A percentile compares a stretch with the other conserved stretches of the same genome.
Evolutionary conservation across 2,113 vertebrate genomes (phyloP).

Genomic region (Elephas maximus): DNA sequence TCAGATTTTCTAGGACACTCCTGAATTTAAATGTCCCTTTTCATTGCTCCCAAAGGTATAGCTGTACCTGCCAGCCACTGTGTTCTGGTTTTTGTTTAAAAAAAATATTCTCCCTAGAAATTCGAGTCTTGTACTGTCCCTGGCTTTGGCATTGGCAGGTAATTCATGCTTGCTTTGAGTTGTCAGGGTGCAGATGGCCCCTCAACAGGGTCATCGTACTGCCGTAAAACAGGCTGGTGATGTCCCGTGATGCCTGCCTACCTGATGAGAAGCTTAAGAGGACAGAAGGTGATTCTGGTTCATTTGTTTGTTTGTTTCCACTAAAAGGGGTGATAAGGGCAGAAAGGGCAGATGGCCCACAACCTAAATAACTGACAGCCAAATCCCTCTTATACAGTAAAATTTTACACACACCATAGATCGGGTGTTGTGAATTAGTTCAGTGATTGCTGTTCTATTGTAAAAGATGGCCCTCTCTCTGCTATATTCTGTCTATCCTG

Average conservation of each 20-base stretch:
- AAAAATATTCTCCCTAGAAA: constrained; percentile 2
- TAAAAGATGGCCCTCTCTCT: neutral
- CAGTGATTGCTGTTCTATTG: neutral
- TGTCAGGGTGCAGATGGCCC: constrained; percentile 49
- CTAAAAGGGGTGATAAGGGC: neutral
- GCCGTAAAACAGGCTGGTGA: neutral
- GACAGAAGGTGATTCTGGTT: neutral
- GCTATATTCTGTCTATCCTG: neutral
- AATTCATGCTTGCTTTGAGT: neutral
- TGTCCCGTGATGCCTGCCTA: neutral
- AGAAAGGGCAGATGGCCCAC: neutral
- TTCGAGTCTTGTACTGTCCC: neutral
- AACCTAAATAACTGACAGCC: neutral
- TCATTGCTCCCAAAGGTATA: constrained; percentile 51
- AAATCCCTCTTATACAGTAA: neutral
- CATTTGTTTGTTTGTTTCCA: constrained; percentile 1
- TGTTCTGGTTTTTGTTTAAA: constrained; percentile 53
- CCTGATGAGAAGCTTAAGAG: constrained; percentile 30
- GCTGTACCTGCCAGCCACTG: neutral
- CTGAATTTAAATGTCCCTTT: constrained; percentile 58
- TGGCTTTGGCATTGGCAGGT: neutral
- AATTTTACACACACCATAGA: neutral
- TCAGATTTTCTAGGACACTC: constrained; percentile 59
- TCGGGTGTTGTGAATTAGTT: neutral
- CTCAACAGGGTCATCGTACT: neutral